These are phyloP conservation scores for Ceratina japonica DNA, from an alignment of 1,140 invertebrate genomes.

Conservation along the genomic window DNA sequence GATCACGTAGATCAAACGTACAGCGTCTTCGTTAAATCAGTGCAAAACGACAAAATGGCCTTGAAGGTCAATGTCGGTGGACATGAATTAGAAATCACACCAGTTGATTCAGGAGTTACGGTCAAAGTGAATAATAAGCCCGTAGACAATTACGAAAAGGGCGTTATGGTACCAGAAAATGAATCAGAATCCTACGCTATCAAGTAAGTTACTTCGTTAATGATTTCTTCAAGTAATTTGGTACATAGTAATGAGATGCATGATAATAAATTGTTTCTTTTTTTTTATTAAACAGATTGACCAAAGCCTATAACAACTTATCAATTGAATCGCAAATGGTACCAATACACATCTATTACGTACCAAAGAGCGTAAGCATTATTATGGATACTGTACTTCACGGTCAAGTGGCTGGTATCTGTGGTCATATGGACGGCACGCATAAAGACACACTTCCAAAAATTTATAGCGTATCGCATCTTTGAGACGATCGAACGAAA, in stretches of 20 bases:
- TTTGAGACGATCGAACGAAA: conserved; percentile 21
- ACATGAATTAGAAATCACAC: conserved; percentile 59
- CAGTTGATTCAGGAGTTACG: conserved; percentile 3
- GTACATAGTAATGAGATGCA: not conserved
- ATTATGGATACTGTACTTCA: conserved; percentile 36
- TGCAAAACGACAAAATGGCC: conserved; percentile 50
- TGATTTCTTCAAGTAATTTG: not conserved
- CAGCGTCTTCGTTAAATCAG: conserved; percentile 60
- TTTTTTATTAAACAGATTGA: conserved; percentile 43
- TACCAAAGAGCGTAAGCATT: conserved; percentile 49
- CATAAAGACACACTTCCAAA: conserved; percentile 41
- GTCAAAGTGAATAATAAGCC: conserved; percentile 56
- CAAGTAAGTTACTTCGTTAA: conserved; percentile 47
- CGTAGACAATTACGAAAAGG: conserved; percentile 47
- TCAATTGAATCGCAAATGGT: conserved; percentile 40
- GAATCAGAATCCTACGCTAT: conserved; percentile 37
- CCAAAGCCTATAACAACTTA: conserved; percentile 38
- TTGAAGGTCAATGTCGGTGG: conserved; percentile 47
- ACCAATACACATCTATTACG: conserved; percentile 38
- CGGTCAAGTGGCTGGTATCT: conserved; percentile 58
- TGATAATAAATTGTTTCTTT: not conserved
- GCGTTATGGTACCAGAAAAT: conserved; percentile 52
- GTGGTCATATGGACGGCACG: conserved; percentile 57
- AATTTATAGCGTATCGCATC: conserved; percentile 21
- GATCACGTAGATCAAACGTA: conserved; percentile 53